Percentiles rank a stretch among this genome's conserved stretches.
Conservation (phyloP, 1,140 invertebrate species). For the Tribolium castaneum region DNA sequence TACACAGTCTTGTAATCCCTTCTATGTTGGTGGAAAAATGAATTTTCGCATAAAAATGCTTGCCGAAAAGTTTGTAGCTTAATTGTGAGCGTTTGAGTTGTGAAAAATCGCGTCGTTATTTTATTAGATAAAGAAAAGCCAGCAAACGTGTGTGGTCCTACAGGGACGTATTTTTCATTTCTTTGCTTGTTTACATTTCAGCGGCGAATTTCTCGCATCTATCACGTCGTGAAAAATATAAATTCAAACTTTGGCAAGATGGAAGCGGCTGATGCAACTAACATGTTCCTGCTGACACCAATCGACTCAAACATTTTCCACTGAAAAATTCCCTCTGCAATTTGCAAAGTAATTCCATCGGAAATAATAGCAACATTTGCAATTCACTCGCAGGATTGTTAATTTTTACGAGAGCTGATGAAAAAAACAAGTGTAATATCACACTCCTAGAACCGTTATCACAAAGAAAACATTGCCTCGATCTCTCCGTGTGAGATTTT, state of each 20-base stretch:
- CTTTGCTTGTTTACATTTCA: constrained; percentile 30
- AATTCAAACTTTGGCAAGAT: background rate
- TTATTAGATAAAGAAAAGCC: constrained; percentile 29
- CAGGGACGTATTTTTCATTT: constrained; percentile 26
- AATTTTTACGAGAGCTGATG: background rate
- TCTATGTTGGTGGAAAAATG: too few species aligned
- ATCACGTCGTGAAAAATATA: background rate
- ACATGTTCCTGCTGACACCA: constrained; percentile 8
- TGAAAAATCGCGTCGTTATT: constrained; percentile 28
- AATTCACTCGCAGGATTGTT: background rate
- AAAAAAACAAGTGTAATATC: too few species aligned
- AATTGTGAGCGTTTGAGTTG: background rate
- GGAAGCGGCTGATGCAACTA: background rate
- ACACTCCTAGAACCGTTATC: background rate
- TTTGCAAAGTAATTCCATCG: constrained; percentile 25
- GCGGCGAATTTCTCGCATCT: constrained; percentile 25
- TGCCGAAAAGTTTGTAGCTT: too few species aligned
- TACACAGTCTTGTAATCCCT: too few species aligned
- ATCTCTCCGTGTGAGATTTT: background rate
- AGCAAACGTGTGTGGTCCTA: constrained; percentile 16
- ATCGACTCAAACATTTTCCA: too few species aligned
- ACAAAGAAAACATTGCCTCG: background rate
- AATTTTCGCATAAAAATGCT: too few species aligned
- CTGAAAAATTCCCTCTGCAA: background rate
- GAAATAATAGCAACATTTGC: constrained; percentile 30